Evolutionary conservation across 2,113 vertebrate genomes (phyloP).

Genomic region (Clarias magur): DNA sequence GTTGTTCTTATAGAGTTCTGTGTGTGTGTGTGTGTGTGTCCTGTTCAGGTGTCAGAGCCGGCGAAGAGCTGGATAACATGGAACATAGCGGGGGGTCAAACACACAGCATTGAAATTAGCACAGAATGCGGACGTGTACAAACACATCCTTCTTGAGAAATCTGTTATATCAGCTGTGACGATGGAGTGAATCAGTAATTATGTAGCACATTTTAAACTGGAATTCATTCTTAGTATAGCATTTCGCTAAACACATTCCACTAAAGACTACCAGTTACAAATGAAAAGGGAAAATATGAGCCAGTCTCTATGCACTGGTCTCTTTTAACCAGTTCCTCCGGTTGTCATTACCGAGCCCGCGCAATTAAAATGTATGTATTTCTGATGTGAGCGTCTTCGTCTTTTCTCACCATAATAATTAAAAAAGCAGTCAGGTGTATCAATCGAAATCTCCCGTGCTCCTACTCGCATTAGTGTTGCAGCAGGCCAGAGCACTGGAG

Average conservation of each 20-base stretch:
- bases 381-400: slow-evolving; percentile 26
- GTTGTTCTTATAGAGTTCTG: not conserved
- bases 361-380: slow-evolving; percentile 26
- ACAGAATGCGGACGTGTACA: slow-evolving; percentile 41
- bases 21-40: not conserved
- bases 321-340: not conserved
- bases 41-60: not conserved
- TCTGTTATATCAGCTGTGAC: not conserved
- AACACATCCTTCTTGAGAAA: not conserved
- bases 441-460: slow-evolving; percentile 32
- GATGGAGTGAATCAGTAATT: not conserved
- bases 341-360: slow-evolving; percentile 36
- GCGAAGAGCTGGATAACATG: slow-evolving; percentile 59
- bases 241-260: slow-evolving; percentile 33
- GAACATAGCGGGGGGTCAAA: slow-evolving; percentile 64
- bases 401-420: slow-evolving; percentile 17
- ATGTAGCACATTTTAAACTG: too few species aligned
- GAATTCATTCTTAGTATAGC: slow-evolving; percentile 20
- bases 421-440: slow-evolving; percentile 51
- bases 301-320: not conserved
- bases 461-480: slow-evolving; percentile 43
- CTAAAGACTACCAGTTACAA: slow-evolving; percentile 1
- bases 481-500: not conserved
- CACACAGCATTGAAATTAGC: slow-evolving; percentile 69
- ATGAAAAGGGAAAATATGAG: not conserved